Evolutionary conservation across 2,888 invertebrate genomes (phyloP), one percentile per base, ranked within the genome.

Genomic region (Adineta ricciae): DNA sequence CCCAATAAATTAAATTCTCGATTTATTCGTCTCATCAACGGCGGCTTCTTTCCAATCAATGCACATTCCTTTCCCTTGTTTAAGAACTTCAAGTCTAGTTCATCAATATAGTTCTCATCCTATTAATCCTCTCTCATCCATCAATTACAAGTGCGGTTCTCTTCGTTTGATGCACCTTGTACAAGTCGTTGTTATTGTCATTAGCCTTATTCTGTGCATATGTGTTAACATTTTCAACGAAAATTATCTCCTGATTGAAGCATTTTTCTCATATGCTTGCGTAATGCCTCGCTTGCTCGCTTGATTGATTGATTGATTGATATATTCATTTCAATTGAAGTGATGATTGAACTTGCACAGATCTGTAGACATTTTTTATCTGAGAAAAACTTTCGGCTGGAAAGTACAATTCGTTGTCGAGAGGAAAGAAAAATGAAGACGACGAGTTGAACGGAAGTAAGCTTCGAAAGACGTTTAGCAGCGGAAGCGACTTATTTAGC

Each of bases 401-500:
- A 32, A 64, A 64, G 64, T 64, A 64, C 64, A 64, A 64, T 64
- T 64, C 64, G 64, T 64, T 64, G 64, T 64, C 64, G 64, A 64
- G 64, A 32, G 64, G 64, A 4, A 64, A 32, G n/a, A 64, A 32
- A 64, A 32, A 64, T 64, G 64, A 64, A 64, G 64, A 64, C 64
- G 64, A 64, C 64, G 64, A 64, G 64, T 64, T 64, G 32, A 64
- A 64, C 64, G 64, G 64, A 64, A 64, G 64, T 64, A 64, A 64
- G 64, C 64, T 32, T 64, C 64, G 64, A 64, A 64, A 64, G 64
- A 64, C 64, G 64, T 27, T 64, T 64, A 64, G 64, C 64, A 64
- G 64, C 64, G 64, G 64, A 64, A 64, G 64, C 64, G 64, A 64
- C 64, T 64, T 64, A 64, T 64, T 64, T 64, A 64, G 64, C 64